Percentiles rank a stretch among this genome's conserved stretches.
These are phyloP conservation scores for Otocyon megalotis DNA, from an alignment of 2,113 vertebrate genomes.

Conservation along the genomic window DNA sequence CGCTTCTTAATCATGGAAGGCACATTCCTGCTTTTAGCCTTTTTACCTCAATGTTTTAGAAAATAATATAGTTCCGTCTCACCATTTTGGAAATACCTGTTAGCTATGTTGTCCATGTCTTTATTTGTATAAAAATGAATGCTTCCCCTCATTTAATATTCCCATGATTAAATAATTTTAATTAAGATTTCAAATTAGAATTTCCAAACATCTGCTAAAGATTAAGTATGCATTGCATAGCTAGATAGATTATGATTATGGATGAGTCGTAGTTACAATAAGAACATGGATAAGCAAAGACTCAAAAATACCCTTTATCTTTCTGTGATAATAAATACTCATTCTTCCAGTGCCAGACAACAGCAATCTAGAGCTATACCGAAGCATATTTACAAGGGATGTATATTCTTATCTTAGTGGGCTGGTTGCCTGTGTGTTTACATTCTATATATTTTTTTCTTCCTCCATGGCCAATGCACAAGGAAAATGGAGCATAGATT, in stretches of 20 bases:
- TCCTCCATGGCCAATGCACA: neutral
- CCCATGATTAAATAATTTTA: neutral
- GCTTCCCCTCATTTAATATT: neutral
- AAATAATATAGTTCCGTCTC: neutral
- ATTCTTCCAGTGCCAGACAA: neutral
- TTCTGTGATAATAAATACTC: neutral
- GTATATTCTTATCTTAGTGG: neutral
- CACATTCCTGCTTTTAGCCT: neutral
- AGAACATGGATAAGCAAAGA: neutral
- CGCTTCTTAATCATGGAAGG: neutral
- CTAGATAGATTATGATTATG: neutral
- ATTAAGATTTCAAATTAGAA: neutral
- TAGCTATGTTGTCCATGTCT: neutral
- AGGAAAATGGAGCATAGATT: neutral
- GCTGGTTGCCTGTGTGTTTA: neutral
- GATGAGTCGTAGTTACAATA: constrained; percentile 29
- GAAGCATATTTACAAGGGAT: neutral
- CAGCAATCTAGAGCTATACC: neutral
- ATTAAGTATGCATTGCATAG: neutral
- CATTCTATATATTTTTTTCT: neutral
- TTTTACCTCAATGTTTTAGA: neutral
- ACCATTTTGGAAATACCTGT: neutral
- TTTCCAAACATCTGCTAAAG: constrained; percentile 13
- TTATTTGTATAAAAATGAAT: neutral
- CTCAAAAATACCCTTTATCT: constrained; percentile 10